Percentiles rank a stretch among this genome's conserved stretches.
phyloP scores from a whole-genome alignment of 2,888 invertebrate species.

The Phyllotreta striolata region DNA sequence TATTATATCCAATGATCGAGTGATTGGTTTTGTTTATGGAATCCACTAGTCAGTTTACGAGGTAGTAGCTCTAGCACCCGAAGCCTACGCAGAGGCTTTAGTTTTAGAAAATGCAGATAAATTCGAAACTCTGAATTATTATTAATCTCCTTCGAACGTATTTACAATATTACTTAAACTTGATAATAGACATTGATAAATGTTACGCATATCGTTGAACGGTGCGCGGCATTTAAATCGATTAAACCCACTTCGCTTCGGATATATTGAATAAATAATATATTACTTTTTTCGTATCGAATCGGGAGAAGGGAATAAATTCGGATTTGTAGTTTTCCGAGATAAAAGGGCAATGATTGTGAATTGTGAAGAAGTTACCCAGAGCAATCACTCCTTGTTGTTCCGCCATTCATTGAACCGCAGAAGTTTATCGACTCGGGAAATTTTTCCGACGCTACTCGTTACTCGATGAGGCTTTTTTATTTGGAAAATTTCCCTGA shows the following conservation, averaged over 20 bases:
- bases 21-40: slow-evolving; percentile 46
- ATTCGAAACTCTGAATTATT: no score
- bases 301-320: slow-evolving; percentile 29
- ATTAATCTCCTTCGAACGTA: no score
- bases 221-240: no score
- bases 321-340: slow-evolving; percentile 19
- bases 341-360: slow-evolving; percentile 31
- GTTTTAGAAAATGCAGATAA: no score
- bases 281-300: slow-evolving; percentile 15
- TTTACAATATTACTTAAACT: no score
- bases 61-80: slow-evolving; percentile 18
- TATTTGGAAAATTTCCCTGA: background rate
- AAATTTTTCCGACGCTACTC: slow-evolving; percentile 11
- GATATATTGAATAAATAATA: slow-evolving; percentile 19
- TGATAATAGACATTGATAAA: no score
- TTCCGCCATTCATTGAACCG: slow-evolving; percentile 25
- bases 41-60: slow-evolving; percentile 37
- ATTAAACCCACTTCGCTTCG: background rate
- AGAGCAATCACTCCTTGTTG: slow-evolving; percentile 31
- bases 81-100: no score
- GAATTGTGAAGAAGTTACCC: slow-evolving; percentile 28
- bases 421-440: slow-evolving; percentile 22
- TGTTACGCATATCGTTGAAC: no score
- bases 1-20: slow-evolving; percentile 36
- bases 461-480: slow-evolving; percentile 9